Percentiles rank a stretch among this genome's conserved stretches.
These are phyloP conservation scores for Sigmodon hispidus DNA, from an alignment of 2,113 vertebrate species.

Conservation along the genomic window DNA sequence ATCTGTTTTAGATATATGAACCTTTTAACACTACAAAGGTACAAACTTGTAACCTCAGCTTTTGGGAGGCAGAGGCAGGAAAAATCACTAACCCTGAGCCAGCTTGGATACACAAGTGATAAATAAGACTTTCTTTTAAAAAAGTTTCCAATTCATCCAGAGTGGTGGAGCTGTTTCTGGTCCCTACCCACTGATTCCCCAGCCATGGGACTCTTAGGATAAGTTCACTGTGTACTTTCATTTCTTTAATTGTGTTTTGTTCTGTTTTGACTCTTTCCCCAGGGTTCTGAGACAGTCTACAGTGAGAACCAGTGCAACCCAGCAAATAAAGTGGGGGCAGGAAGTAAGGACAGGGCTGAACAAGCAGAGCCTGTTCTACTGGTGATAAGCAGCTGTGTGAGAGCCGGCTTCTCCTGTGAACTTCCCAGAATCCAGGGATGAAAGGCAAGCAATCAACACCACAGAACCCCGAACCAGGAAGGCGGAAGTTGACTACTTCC, in stretches of 20 bases:
- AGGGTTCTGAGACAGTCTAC: not conserved
- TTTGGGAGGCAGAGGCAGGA: not conserved
- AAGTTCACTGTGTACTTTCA: not conserved
- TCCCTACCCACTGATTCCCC: not conserved
- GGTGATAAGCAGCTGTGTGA: not conserved
- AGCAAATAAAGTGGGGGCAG: not conserved
- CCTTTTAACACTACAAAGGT: not conserved
- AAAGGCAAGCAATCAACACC: conserved; percentile 1
- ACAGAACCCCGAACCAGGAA: not conserved
- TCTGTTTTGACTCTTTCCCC: conserved; percentile 9
- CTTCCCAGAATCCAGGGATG: conserved; percentile 19
- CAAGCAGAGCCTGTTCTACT: not conserved
- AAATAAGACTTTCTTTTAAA: too few relatives aligned
- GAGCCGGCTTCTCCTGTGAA: not conserved
- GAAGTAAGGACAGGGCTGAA: not conserved
- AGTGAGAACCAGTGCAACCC: not conserved
- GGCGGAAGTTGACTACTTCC: conserved; percentile 8
- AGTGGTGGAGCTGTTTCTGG: not conserved
- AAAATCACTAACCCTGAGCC: not conserved
- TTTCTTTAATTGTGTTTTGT: conserved; percentile 2
- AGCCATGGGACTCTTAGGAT: not conserved
- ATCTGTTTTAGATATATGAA: conserved; percentile 21
- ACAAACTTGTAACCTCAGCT: not conserved
- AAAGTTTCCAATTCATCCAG: not conserved
- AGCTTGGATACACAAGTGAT: not conserved